phyloP scores from a whole-genome alignment of 1,140 invertebrate species.

The Hormaphis cornu region DNA sequence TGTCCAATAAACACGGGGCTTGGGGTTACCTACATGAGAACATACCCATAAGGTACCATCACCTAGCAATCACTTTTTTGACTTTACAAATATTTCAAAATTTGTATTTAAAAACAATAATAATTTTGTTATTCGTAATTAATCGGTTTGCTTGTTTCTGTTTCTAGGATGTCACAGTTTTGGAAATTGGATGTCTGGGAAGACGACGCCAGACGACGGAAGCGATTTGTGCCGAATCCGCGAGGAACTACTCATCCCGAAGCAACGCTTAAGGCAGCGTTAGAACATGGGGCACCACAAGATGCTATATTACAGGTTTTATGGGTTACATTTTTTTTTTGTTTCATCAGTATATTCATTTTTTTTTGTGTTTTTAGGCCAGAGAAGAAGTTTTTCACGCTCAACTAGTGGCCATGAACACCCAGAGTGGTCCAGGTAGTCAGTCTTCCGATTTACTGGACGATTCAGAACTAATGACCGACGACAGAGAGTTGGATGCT shows the following conservation, averaged over 20 bases:
- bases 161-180: conserved; percentile 47
- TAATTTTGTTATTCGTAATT: too few species aligned
- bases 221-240: conserved; percentile 91
- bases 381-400: conserved; percentile 81
- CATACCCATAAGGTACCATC: neutral
- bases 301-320: conserved; percentile 76
- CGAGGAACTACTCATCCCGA: conserved; percentile 84
- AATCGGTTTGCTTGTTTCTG: neutral
- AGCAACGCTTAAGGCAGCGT: conserved; percentile 77
- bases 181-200: conserved; percentile 99
- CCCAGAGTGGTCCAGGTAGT: conserved; percentile 50
- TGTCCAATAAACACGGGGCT: conserved; percentile 86
- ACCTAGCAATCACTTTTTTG: too few species aligned
- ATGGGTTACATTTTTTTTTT: neutral
- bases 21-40: conserved; percentile 65
- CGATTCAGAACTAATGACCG: conserved; percentile 80
- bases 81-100: too few species aligned
- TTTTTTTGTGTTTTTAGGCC: conserved; percentile 49
- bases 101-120: too few species aligned
- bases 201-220: conserved; percentile 89
- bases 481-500: conserved; percentile 84
- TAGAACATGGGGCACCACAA: conserved; percentile 80
- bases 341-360: neutral
- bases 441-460: conserved; percentile 75
- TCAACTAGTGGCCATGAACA: conserved; percentile 62